phyloP scores from a whole-genome alignment of 2,888 invertebrate species.

The Tenthredo distinguenda region DNA sequence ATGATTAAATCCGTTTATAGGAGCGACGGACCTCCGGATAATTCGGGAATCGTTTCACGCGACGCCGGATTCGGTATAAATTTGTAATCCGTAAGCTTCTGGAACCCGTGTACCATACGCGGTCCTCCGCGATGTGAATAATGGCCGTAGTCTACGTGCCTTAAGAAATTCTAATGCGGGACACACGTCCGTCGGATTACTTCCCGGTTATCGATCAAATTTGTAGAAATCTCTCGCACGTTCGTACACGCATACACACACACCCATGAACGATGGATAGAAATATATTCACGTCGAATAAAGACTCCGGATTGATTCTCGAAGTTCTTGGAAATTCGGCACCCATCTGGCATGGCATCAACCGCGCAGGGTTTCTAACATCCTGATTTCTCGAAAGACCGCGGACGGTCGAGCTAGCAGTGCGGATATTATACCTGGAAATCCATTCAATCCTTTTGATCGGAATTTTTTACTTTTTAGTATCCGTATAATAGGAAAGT shows the following conservation, averaged over 20 bases:
- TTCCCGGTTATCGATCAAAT: conserved; percentile 18
- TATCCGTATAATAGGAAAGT: not conserved
- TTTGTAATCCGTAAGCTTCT: not conserved
- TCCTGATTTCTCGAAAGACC: not conserved
- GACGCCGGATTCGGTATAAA: not conserved
- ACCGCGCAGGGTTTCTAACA: not conserved
- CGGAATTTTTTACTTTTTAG: not conserved
- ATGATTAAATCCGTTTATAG: not conserved
- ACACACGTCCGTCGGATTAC: not conserved
- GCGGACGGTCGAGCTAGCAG: not conserved
- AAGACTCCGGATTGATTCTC: not conserved
- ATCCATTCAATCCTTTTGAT: conserved; percentile 24
- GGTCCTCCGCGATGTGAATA: not conserved
- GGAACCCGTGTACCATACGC: too few relatives aligned
- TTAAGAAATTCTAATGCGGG: not conserved
- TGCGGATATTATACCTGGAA: conserved; percentile 36
- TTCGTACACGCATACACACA: too few relatives aligned
- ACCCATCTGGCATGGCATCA: not conserved
- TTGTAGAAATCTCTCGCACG: not conserved
- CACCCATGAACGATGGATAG: not conserved
- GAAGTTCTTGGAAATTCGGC: conserved; percentile 7
- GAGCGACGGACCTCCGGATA: not conserved
- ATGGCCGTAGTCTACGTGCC: conserved; percentile 17
- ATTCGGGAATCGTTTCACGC: conserved; percentile 21
- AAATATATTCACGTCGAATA: not conserved